phyloP scores from a whole-genome alignment of 35 echinoderm and acorn worm species.

The Nesometra sesokonis region DNA sequence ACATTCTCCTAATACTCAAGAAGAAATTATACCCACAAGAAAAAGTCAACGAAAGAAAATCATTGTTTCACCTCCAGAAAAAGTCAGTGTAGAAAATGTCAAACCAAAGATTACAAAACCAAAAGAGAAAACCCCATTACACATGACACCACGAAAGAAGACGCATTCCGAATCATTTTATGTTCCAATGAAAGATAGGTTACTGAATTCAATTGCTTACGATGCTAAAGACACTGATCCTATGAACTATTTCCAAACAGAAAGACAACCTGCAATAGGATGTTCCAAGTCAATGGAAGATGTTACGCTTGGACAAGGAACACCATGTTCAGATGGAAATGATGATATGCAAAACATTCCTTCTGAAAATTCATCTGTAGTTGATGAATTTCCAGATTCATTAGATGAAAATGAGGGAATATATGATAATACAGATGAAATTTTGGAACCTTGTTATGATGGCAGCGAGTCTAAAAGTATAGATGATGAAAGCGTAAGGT shows the following conservation, averaged over 20 bases:
- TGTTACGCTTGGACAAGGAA: neutral
- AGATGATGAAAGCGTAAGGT: neutral
- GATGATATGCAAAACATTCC: neutral
- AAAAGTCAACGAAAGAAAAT: neutral
- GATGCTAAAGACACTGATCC: neutral
- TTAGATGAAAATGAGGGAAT: neutral
- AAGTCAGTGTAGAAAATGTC: neutral
- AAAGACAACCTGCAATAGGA: constrained; percentile 33
- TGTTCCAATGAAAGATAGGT: neutral
- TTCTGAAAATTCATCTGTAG: constrained; percentile 5
- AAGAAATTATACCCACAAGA: neutral
- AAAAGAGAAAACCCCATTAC: neutral
- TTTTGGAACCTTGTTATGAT: neutral
- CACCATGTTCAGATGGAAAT: neutral
- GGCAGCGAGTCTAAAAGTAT: neutral
- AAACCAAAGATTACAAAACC: neutral
- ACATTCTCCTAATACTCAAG: neutral
- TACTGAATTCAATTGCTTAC: neutral
- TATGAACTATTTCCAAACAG: neutral
- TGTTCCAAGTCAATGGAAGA: constrained; percentile 37
- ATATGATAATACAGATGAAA: neutral
- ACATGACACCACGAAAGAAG: neutral
- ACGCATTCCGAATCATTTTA: neutral
- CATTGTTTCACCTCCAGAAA: neutral
- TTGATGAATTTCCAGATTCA: constrained; percentile 14